Conservation (phyloP, 2,113 vertebrate genomes). For the Pachyramphus minor region DNA sequence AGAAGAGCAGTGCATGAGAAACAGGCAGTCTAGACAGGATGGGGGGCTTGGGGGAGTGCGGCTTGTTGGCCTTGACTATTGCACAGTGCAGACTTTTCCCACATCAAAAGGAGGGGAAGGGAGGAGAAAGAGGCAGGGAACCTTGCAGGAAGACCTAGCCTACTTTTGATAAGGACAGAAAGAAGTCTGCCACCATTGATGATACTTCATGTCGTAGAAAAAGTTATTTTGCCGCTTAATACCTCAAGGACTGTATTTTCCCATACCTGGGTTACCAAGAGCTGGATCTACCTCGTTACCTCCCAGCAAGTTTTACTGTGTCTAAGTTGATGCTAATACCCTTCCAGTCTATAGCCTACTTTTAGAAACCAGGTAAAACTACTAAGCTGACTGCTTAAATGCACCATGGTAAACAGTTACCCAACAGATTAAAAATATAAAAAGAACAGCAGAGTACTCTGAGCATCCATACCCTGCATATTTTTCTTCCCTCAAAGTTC, state of each 20-base stretch:
- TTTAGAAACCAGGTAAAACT: background rate
- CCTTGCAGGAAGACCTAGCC: background rate
- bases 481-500: background rate
- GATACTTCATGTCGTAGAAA: background rate
- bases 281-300: background rate
- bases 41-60: rapidly evolving
- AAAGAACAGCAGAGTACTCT: background rate
- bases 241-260: background rate
- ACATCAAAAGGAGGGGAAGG: background rate
- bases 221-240: background rate
- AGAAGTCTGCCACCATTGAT: background rate
- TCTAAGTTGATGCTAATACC: background rate
- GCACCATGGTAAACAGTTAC: background rate
- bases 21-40: background rate
- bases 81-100: background rate
- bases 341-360: background rate
- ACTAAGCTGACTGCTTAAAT: background rate
- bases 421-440: background rate
- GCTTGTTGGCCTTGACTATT: background rate
- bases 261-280: background rate
- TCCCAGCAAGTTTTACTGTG: background rate
- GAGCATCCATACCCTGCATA: background rate
- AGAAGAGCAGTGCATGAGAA: background rate
- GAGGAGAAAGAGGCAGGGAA: background rate
- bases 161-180: background rate